Evolutionary conservation across 2,888 invertebrate genomes (phyloP), one percentile per base, ranked within the genome.

Genomic region (Horisme vitalbata): DNA sequence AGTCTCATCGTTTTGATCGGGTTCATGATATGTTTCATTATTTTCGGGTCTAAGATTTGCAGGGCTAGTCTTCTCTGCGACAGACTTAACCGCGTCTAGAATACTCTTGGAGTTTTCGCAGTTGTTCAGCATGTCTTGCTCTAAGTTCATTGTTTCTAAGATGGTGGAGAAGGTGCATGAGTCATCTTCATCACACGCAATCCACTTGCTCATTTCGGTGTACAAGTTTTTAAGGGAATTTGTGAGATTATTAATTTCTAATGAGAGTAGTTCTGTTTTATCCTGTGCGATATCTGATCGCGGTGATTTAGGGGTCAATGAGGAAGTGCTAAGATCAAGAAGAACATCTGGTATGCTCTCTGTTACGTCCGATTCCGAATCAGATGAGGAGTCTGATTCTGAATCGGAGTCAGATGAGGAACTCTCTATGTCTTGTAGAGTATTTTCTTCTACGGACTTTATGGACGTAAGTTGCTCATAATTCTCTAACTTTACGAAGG

Each of bases 401-500:
- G 45, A 34, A 26, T 26, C 27, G 6, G 43, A 38, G 1, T 24
- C 18, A 0, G 45, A 41, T 18, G 37, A 37, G 2, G 50, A 41
- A 24, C 41, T 43, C 0, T 14, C 20, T 8, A 14, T 27, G 5
- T 32, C 32, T 6, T 7, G 9, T 12, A 21, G 3, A 7, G 5
- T 13, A 7, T 2, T 27, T n/a, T 33, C 8, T 12, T n/a, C 15
- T 21, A 7, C 9, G 7, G 30, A 10, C 24, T 20, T 9, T 8
- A 6, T 14, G 2, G 4, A 7, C 4, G 18, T 26, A 1, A 8
- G 5, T 8, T 8, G 10, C n/a, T 18, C n/a, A 1, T 18, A 7
- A 13, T 43, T 24, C 6, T 57, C 59, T 2, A 85, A 49, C 55
- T 69, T 64, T 0, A 87, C 8, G 0, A 79, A n/a, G 0, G 85